phyloP scores from a whole-genome alignment of 2,113 vertebrate species.

The Malurus cyaneus region DNA sequence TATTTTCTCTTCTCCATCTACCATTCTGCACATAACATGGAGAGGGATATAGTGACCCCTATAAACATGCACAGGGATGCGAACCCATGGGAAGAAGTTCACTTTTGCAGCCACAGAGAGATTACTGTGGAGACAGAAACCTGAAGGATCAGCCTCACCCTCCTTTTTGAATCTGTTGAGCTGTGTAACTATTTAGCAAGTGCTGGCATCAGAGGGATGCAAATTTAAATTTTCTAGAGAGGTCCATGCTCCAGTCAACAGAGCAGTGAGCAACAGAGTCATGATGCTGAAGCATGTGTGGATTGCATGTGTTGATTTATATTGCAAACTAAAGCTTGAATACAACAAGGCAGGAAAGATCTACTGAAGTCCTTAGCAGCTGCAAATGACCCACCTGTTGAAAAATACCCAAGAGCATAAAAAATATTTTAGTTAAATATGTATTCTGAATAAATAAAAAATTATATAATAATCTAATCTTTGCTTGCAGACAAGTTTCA shows the following conservation, averaged over 20 bases:
- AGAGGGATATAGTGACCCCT: neutral
- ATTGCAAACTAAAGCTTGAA: neutral
- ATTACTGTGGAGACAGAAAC: neutral
- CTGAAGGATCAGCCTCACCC: neutral
- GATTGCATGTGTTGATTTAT: neutral
- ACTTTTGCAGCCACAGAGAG: neutral
- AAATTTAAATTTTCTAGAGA: neutral
- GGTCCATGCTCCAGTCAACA: neutral
- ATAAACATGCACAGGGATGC: neutral
- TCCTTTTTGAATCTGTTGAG: neutral
- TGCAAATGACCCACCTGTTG: neutral
- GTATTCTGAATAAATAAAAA: neutral
- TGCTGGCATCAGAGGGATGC: neutral
- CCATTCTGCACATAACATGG: neutral
- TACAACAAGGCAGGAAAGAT: neutral
- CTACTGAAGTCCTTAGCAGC: neutral
- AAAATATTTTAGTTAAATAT: neutral
- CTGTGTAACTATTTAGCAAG: neutral
- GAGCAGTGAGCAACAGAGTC: neutral
- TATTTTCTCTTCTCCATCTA: neutral
- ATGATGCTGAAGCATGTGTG: neutral
- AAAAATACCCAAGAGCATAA: neutral
- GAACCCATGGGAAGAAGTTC: neutral
- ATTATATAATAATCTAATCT: neutral
- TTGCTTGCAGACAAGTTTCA: neutral